phyloP scores from a whole-genome alignment of 2,888 invertebrate species.

The Tiliacea aurago region DNA sequence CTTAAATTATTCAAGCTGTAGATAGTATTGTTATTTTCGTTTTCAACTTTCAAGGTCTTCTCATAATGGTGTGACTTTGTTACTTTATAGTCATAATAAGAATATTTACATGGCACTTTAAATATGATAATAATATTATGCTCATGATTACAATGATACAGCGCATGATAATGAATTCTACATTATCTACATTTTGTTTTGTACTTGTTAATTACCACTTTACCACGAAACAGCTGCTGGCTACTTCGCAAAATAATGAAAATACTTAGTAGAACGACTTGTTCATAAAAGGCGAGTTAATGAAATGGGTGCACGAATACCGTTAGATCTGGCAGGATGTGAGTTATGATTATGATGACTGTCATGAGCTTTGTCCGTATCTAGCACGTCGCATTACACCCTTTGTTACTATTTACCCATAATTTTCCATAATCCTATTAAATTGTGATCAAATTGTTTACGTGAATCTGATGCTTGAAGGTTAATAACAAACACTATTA shows the following conservation, averaged over 20 bases:
- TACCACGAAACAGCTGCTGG: slow-evolving; percentile 18
- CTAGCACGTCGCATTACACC: background rate
- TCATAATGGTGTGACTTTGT: slow-evolving; percentile 34
- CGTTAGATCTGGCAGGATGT: slow-evolving; percentile 41
- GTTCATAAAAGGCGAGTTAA: slow-evolving; percentile 19
- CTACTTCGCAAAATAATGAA: slow-evolving; percentile 27
- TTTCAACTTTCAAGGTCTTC: slow-evolving; percentile 48
- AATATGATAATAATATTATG: slow-evolving; percentile 33
- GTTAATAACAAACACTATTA: slow-evolving; percentile 2
- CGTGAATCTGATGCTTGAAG: background rate
- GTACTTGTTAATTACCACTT: slow-evolving; percentile 15
- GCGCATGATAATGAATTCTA: slow-evolving; percentile 29
- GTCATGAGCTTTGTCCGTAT: slow-evolving; percentile 19
- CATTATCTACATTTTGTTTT: slow-evolving; percentile 26
- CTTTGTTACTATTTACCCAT: background rate
- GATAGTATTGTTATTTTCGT: slow-evolving; percentile 51
- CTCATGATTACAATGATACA: slow-evolving; percentile 14
- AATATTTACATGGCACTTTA: slow-evolving; percentile 32
- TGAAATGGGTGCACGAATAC: slow-evolving; percentile 26
- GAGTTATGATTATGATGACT: background rate
- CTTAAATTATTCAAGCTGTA: slow-evolving; percentile 22
- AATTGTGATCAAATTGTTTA: slow-evolving; percentile 4
- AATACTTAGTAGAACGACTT: slow-evolving; percentile 4
- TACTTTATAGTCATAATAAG: slow-evolving; percentile 8
- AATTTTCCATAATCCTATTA: background rate